Base-by-base conservation (phyloP, 1,140 invertebrate species). In the Pissodes strobi region DNA sequence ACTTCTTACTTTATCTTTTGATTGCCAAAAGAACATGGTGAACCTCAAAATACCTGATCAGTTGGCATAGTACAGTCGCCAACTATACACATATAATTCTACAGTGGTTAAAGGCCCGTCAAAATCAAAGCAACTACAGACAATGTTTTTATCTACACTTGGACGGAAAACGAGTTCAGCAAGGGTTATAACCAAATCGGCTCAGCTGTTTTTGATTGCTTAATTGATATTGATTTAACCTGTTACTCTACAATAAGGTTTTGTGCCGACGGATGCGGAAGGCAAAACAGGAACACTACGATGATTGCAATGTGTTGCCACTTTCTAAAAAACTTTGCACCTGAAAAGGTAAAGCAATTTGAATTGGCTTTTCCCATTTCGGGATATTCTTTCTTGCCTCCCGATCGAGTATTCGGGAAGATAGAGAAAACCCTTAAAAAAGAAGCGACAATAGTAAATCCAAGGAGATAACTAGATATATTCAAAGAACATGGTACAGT, bases 261-360 rank as follows among this genome's bases (percentile, higher is more conserved):
- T n/a, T n/a, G n/a, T n/a, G n/a, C n/a, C n/a, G n/a, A n/a, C n/a
- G n/a, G n/a, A n/a, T n/a, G n/a, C 15, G 15, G 39, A 12, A 13
- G 39, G 10, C 39, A 43, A 43, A 43, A 43, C 5, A 43, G 15
- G 39, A 43, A 43, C 39, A 43, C 39, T 17, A 43, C 39, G 13
- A 43, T 43, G 39, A 43, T 43, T 43, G 39, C 39, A 43, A 12
- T 43, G 39, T 43, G 39, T 43, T 43, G 39, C 15, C 39, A 43
- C 39, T 43, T 43, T 43, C 39, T 43, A n/a, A 43, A 43, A 43
- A 43, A 43, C 15, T 6, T 10, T 43, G 39, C 39, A n/a, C 39
- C 39, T 17, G 13, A 43, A 43, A 43, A 43, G 4, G 9, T 43
- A 43, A n/a, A 43, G 39, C 39, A 43, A 43, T 5, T 43, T 9